These are phyloP conservation scores for Oscheius sp. DNA, from an alignment of 2,888 invertebrate genomes.

Conservation along the genomic window DNA sequence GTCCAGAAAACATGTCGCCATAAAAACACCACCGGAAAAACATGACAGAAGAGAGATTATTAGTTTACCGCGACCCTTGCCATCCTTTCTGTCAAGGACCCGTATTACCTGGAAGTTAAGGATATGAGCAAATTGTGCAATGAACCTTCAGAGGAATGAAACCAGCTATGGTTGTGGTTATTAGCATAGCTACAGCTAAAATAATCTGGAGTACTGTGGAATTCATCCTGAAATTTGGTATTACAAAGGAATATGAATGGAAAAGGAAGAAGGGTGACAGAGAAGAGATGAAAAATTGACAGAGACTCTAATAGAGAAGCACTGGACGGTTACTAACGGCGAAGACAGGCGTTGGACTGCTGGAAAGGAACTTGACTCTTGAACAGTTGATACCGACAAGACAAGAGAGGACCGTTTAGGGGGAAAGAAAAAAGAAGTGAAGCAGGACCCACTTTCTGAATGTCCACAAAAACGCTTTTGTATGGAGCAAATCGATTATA, in stretches of 20 bases:
- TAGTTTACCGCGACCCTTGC: slow-evolving; percentile 12
- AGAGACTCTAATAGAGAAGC: no score
- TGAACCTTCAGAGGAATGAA: slow-evolving; percentile 22
- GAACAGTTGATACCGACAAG: no score
- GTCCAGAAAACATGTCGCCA: slow-evolving; percentile 70
- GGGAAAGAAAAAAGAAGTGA: no score
- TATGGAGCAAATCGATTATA: no score
- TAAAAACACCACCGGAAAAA: slow-evolving; percentile 63
- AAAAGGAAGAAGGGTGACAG: neutral
- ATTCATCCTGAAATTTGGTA: slow-evolving; percentile 16
- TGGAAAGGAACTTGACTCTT: no score
- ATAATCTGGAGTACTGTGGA: slow-evolving; percentile 3
- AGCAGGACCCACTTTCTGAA: no score
- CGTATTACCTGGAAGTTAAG: slow-evolving; percentile 8
- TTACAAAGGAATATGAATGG: neutral
- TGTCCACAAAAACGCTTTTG: no score
- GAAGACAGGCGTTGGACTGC: no score
- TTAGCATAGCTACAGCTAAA: slow-evolving; percentile 20
- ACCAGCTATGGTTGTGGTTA: slow-evolving; percentile 23
- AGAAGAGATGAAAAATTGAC: no score
- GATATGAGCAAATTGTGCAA: neutral
- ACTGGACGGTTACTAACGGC: no score
- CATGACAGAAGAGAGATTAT: slow-evolving; percentile 45
- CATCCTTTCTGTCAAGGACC: slow-evolving; percentile 6
- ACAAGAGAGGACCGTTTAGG: no score